These are phyloP conservation scores for Smithornis capensis DNA, from an alignment of 2,113 vertebrate genomes.

Conservation along the genomic window DNA sequence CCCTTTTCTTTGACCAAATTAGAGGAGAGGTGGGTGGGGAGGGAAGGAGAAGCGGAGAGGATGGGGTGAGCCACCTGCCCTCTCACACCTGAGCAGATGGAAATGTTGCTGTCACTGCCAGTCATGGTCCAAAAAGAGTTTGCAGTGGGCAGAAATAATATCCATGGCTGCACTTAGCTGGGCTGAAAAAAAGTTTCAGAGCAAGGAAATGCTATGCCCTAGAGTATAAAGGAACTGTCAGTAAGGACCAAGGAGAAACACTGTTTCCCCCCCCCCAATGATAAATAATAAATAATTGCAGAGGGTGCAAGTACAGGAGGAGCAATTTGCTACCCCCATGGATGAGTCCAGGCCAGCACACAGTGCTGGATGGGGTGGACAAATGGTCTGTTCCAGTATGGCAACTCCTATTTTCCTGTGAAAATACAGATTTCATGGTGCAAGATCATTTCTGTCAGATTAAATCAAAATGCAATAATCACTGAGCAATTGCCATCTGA, in stretches of 20 bases:
- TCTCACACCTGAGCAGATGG: background rate
- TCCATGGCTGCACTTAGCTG: background rate
- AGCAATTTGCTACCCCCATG: background rate
- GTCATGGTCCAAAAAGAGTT: background rate
- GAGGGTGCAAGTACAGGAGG: background rate
- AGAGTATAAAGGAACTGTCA: background rate
- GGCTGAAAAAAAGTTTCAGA: background rate
- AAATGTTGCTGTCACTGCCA: background rate
- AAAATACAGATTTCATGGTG: slow-evolving; percentile 60
- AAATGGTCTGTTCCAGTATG: slow-evolving; percentile 54
- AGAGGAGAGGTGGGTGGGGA: background rate
- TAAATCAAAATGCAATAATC: slow-evolving; percentile 70
- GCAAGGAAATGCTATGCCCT: background rate
- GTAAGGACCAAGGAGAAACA: background rate
- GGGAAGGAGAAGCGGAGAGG: background rate
- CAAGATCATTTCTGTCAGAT: slow-evolving; percentile 65
- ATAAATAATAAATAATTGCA: background rate
- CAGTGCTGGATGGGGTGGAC: background rate
- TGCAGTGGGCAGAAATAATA: background rate
- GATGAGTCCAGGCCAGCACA: rapidly evolving
- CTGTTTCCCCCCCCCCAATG: rapidly evolving
- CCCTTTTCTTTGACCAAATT: slow-evolving; percentile 13
- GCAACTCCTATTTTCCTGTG: slow-evolving; percentile 61
- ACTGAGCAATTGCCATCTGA: slow-evolving; percentile 57
- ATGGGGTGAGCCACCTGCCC: background rate